A percentile compares a stretch with the other conserved stretches of the same genome.
Conservation (phyloP, 2,797 vertebrate species). For the Syngnathus acus region DNA sequence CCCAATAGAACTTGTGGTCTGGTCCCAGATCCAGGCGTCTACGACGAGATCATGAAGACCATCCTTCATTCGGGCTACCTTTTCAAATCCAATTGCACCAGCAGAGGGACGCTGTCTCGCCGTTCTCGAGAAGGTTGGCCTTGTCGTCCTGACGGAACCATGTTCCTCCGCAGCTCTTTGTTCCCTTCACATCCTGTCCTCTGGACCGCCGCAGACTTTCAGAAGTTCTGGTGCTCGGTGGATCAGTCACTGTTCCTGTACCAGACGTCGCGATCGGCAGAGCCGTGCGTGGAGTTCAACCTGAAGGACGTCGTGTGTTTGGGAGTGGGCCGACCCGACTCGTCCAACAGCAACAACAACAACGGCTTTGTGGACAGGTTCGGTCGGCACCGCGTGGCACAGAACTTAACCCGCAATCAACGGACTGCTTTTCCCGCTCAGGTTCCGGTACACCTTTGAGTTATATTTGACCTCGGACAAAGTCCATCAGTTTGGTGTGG, state of each 20-base stretch:
- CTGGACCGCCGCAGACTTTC: conserved; percentile 72
- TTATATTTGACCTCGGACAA: conserved; percentile 82
- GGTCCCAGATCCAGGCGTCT: conserved; percentile 70
- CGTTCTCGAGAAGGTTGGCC: conserved; percentile 75
- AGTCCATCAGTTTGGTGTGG: conserved; percentile 81
- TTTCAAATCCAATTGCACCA: conserved; percentile 65
- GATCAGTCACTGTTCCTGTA: conserved; percentile 76
- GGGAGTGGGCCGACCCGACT: conserved; percentile 74
- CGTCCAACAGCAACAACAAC: conserved; percentile 39
- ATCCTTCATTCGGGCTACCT: conserved; percentile 81
- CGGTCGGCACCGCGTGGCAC: too few relatives aligned
- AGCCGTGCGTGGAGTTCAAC: conserved; percentile 75
- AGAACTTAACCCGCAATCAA: neutral
- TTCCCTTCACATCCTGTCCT: neutral
- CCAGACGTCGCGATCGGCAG: conserved; percentile 76
- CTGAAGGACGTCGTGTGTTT: conserved; percentile 82
- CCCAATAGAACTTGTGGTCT: neutral
- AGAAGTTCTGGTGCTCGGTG: conserved; percentile 80
- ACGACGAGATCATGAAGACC: conserved; percentile 89
- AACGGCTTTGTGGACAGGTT: conserved; percentile 71
- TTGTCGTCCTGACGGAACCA: too few relatives aligned
- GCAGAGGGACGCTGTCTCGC: conserved; percentile 65
- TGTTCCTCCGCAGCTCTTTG: neutral
- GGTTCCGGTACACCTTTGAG: conserved; percentile 89
- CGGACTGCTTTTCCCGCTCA: conserved; percentile 30